Conservation (phyloP, 2,888 invertebrate species). For the Ptilodon capucinus region DNA sequence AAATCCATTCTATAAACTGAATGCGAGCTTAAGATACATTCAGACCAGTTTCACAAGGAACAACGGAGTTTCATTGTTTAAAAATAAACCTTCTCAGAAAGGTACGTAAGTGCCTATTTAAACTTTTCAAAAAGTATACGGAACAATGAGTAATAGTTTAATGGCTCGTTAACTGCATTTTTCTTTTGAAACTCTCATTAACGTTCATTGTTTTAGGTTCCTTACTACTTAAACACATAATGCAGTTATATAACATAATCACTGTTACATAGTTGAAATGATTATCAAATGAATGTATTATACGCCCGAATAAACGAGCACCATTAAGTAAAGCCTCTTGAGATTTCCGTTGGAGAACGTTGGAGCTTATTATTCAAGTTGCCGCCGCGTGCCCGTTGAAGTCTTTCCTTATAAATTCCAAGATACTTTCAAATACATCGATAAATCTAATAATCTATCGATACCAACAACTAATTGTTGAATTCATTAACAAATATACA, state of each 20-base stretch:
- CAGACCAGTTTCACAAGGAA: neutral
- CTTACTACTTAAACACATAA: neutral
- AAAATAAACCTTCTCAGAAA: neutral
- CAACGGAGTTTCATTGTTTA: neutral
- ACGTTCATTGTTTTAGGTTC: neutral
- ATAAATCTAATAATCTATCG: neutral
- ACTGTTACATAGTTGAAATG: slow-evolving; percentile 7
- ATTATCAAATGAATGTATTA: slow-evolving; percentile 11
- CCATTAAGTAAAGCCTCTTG: slow-evolving; percentile 18
- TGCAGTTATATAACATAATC: slow-evolving; percentile 5
- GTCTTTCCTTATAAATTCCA: slow-evolving; percentile 58
- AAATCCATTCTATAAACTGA: neutral
- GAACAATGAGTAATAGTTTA: neutral
- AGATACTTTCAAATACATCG: neutral
- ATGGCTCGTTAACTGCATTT: neutral
- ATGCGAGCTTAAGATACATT: neutral
- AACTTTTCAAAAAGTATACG: neutral
- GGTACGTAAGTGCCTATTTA: neutral
- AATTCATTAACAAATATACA: no score
- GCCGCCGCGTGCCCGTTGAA: slow-evolving; percentile 58
- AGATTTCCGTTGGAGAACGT: slow-evolving; percentile 27
- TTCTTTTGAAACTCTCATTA: slow-evolving; percentile 2
- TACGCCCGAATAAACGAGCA: slow-evolving; percentile 9
- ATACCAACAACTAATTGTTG: no score
- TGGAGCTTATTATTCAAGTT: slow-evolving; percentile 19